Conservation (phyloP, 2,113 vertebrate genomes). For the Tenebrosternarchus preto region DNA sequence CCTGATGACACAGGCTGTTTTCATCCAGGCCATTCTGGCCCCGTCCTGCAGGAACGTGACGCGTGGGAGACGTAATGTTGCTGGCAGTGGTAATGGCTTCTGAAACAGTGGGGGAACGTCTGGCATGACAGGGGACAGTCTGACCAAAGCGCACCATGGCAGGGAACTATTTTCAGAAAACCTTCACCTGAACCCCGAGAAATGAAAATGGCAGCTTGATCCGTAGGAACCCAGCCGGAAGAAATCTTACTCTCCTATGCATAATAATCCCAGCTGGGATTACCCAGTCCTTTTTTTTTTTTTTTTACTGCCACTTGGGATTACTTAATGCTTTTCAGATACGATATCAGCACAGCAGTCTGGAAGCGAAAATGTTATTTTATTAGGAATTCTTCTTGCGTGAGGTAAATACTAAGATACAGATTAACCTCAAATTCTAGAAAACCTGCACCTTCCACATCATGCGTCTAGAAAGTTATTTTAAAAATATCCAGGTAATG, state of each 20-base stretch:
- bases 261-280: not conserved
- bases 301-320: too few species aligned
- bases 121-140: constrained; percentile 12
- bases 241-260: not conserved
- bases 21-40: not conserved
- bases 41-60: constrained; percentile 32
- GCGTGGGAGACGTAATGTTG: constrained; percentile 45
- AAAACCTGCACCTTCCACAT: not conserved
- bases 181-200: not conserved
- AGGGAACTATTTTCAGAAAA: not conserved
- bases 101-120: constrained; percentile 32
- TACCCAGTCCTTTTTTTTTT: too few species aligned
- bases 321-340: too few species aligned
- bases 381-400: too few species aligned
- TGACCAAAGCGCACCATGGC: constrained; percentile 25
- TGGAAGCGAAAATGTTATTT: too few species aligned
- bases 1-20: constrained; percentile 47
- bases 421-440: not conserved
- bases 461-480: not conserved
- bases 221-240: not conserved
- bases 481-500: constrained; percentile 8
- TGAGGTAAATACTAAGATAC: not conserved
- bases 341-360: too few species aligned
- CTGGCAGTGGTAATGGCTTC: constrained; percentile 50
- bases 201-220: not conserved